Conservation (phyloP, 2,113 vertebrate genomes). For the Tiliqua scincoides region DNA sequence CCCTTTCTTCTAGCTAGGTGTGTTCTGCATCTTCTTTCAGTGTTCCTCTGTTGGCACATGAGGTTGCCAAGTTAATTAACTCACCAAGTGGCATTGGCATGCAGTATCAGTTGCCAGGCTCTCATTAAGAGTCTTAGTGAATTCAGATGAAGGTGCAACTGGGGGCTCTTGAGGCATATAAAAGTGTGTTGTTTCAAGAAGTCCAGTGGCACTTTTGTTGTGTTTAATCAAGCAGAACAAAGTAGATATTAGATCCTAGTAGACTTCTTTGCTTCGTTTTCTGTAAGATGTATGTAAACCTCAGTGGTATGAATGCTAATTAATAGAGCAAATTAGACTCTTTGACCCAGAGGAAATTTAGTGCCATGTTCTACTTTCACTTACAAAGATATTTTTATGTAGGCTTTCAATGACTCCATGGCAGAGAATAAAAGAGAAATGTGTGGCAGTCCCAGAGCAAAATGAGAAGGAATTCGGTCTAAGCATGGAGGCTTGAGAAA, state of each 20-base stretch:
- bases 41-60: background rate
- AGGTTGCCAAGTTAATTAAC: constrained; percentile 25
- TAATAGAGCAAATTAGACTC: constrained; percentile 66
- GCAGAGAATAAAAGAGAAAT: constrained; percentile 28
- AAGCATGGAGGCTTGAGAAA: constrained; percentile 42
- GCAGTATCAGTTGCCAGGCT: background rate
- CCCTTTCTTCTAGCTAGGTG: background rate
- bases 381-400: constrained; percentile 66
- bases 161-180: constrained; percentile 55
- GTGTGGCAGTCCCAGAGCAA: constrained; percentile 29
- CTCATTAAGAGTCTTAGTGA: constrained; percentile 50
- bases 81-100: constrained; percentile 7
- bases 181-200: constrained; percentile 61
- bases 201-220: constrained; percentile 62
- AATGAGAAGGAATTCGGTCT: constrained; percentile 37
- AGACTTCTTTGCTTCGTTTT: constrained; percentile 67
- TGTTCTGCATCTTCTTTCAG: background rate
- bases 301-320: constrained; percentile 56
- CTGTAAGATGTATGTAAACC: constrained; percentile 57
- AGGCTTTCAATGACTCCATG: constrained; percentile 45
- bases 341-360: constrained; percentile 71
- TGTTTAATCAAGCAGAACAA: constrained; percentile 68
- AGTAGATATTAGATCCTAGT: constrained; percentile 53
- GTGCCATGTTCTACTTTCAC: constrained; percentile 51
- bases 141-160: constrained; percentile 66